These are phyloP conservation scores for Sciurus carolinensis DNA, from an alignment of 2,797 vertebrate genomes.

Conservation along the genomic window DNA sequence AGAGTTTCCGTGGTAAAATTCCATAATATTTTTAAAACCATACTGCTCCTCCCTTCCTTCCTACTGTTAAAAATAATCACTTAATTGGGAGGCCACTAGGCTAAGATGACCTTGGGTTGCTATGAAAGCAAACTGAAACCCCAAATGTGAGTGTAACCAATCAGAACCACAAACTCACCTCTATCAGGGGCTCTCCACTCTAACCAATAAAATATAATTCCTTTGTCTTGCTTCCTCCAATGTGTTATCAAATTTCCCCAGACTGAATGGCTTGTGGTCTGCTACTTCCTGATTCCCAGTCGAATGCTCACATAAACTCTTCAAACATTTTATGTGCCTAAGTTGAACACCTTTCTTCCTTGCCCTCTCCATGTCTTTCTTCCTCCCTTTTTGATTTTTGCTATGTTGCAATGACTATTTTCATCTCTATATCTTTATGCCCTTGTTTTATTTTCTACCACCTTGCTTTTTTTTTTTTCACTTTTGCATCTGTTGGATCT, in stretches of 20 bases:
- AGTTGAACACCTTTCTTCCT: no score
- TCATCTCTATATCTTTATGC: background rate
- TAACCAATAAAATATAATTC: background rate
- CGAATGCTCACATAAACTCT: background rate
- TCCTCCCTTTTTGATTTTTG: background rate
- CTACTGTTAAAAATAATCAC: background rate
- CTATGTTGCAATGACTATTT: background rate
- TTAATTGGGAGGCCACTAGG: background rate
- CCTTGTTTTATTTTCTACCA: conserved; percentile 39
- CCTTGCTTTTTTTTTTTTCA: conserved; percentile 25
- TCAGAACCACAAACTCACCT: background rate
- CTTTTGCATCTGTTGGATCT: conserved; percentile 44
- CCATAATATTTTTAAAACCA: background rate
- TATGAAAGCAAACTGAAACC: background rate
- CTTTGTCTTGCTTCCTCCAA: background rate
- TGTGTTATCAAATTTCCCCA: background rate
- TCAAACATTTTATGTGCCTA: background rate
- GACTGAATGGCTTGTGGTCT: no score
- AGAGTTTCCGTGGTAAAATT: background rate
- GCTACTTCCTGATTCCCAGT: no score
- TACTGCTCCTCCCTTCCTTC: background rate
- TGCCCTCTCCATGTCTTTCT: background rate
- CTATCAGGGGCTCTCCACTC: background rate
- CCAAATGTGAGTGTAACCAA: background rate
- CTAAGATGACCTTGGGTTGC: background rate